Base-by-base conservation (phyloP, 2,888 invertebrate species). In the Heliconius sara region DNA sequence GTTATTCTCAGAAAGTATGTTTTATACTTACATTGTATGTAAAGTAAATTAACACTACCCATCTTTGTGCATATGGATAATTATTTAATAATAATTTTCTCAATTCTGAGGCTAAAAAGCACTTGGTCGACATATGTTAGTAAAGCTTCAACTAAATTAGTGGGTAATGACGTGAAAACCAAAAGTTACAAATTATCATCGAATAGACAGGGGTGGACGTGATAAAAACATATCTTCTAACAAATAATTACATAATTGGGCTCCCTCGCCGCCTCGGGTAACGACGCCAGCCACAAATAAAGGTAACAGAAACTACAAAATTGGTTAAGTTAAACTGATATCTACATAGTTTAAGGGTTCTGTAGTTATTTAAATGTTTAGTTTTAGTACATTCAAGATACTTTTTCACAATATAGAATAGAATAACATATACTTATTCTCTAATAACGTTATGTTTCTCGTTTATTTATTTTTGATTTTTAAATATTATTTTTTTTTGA, bases 181-280 rank as follows among this genome's bases (percentile, higher is more conserved):
- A 91, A 92, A 93, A 93, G 91, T 91, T 87, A 92, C 92, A 93
- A 85, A 95, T 95, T 94, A 95, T 93, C 90, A 89, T 90, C 87
- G 89, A 88, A 94, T 95, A 95, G 95, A 95, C 94, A 93, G 93
- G 94, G 95, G 94, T 94, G 92, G 94, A 95, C 93, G 94, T 94
- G 95, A 94, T 95, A 95, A 95, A 95, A 95, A 95, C 95, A 95
- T 91, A 95, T 95, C 93, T 93, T 88, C 93, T 95, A 94, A 95
- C 95, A 94, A 94, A 88, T 95, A 95, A 95, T 95, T 95, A 95
- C 93, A 92, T 95, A 95, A 95, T 95, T 94, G 95, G 88, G 93
- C 90, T 90, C 91, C 93, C 90, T 90, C 87, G 88, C 87, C 90
- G 88, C 92, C 91, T 89, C 88, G 89, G 90, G 91, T 92, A 92